Base-by-base conservation (phyloP, 2,888 invertebrate genomes). In the Drosophila pseudotalamancana region DNA sequence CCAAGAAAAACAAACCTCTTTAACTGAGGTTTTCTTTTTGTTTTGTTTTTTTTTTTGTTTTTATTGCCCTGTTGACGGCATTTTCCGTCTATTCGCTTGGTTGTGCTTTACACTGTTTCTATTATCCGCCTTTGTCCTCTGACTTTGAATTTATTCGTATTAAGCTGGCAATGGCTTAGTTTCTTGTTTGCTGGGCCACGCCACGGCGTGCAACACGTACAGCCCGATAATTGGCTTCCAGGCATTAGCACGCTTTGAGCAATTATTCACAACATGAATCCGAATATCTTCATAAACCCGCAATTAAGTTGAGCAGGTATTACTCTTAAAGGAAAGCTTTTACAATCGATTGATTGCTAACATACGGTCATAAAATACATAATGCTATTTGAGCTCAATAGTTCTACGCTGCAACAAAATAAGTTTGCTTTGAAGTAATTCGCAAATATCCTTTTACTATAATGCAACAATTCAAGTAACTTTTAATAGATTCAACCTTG, bases 131-230 rank as follows among this genome's bases (percentile, higher is more conserved):
- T 37, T 48, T 64, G 56, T 45, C 39, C 39, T 79, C 40, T 86
- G 87, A 76, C 80, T 81, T 81, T 81, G 83, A 79, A 73, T 86
- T 67, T 63, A 69, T 62, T 86, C 48, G 42, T 61, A 54, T 57
- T 71, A 54, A 50, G 62, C 35, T 77, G 70, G 63, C 66, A 77
- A 57, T 72, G 77, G 61, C 81, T 69, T 69, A 50, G 49, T 65
- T 35, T 39, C 27, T 50, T 50, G 40, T 50, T 37, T 39, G 25
- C 21, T 37, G 48, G n/a, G n/a, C n/a, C n/a, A n/a, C n/a, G n/a
- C n/a, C n/a, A n/a, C 27, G 6, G 18, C 21, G n/a, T 37, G 25
- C 40, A 55, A 25, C 34, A 21, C 35, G 14, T 35, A 27, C 5
- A 6, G 18, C 11, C 6, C 12, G 12, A 16, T 21, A 53, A 6